These are phyloP conservation scores for Euwallacea fornicatus DNA, from an alignment of 1,140 invertebrate species.

Conservation along the genomic window DNA sequence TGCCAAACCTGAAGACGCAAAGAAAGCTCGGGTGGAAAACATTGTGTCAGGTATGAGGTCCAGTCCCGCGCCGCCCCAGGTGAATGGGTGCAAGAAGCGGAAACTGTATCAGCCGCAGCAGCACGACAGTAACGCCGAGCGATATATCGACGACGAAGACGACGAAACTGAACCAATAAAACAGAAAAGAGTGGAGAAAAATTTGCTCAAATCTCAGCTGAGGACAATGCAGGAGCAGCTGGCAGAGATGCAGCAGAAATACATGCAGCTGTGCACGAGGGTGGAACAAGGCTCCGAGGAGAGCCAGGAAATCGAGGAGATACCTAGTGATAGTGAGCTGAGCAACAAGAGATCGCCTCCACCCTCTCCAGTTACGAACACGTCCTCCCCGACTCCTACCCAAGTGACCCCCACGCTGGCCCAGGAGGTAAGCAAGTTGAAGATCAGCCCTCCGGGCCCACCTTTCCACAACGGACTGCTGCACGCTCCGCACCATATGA, in stretches of 20 bases:
- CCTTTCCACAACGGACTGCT: slow-evolving; percentile 54
- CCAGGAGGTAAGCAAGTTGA: slow-evolving; percentile 72
- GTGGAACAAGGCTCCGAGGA: slow-evolving; percentile 75
- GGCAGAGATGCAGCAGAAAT: slow-evolving; percentile 88
- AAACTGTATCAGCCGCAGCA: slow-evolving; percentile 97
- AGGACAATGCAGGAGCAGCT: slow-evolving; percentile 86
- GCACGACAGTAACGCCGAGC: slow-evolving; percentile 75
- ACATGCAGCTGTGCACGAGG: slow-evolving; percentile 80
- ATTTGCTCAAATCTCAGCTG: slow-evolving; percentile 80
- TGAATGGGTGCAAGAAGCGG: slow-evolving; percentile 92
- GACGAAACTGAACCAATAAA: slow-evolving; percentile 75
- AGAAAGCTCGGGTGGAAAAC: slow-evolving; percentile 90
- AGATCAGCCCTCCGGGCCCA: slow-evolving; percentile 61
- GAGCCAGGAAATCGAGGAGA: slow-evolving; percentile 72
- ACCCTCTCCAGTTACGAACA: slow-evolving; percentile 60
- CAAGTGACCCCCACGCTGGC: slow-evolving; percentile 63
- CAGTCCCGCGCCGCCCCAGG: slow-evolving; percentile 71
- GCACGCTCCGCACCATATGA: slow-evolving; percentile 61
- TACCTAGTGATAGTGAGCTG: slow-evolving; percentile 68
- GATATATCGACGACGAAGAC: slow-evolving; percentile 75
- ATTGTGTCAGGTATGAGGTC: slow-evolving; percentile 90
- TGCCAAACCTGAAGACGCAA: slow-evolving; percentile 68
- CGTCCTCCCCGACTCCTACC: slow-evolving; percentile 59
- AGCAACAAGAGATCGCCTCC: slow-evolving; percentile 59
- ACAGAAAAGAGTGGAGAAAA: slow-evolving; percentile 82